Evolutionary conservation across 2,113 vertebrate species (phyloP).

Genomic region (Phyllostomus hastatus): DNA sequence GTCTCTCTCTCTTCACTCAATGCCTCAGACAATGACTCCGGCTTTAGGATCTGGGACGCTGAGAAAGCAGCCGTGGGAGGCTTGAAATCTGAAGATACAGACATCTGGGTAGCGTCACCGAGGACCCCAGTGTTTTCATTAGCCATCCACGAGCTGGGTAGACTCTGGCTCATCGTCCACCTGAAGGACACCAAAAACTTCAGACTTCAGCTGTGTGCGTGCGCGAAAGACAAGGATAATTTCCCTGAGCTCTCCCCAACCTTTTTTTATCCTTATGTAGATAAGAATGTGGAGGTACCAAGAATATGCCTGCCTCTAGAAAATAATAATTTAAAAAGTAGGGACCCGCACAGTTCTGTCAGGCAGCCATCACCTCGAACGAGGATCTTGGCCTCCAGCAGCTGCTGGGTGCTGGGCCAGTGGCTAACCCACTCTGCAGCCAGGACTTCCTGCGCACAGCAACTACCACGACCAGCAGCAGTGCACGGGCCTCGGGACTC

Average conservation of each 20-base stretch:
- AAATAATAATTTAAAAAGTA: not conserved
- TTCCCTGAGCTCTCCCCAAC: not conserved
- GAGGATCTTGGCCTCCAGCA: too few relatives aligned
- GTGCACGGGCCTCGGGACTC: too few relatives aligned
- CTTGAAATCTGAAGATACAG: not conserved
- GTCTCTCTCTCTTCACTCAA: rapidly evolving
- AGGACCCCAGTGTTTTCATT: not conserved
- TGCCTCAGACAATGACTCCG: rapidly evolving
- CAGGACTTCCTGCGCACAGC: too few relatives aligned
- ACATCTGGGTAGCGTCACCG: not conserved
- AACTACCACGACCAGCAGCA: too few relatives aligned
- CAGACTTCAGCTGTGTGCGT: not conserved
- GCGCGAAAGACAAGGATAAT: not conserved
- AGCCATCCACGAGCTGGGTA: not conserved
- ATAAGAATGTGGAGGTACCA: not conserved
- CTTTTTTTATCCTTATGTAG: not conserved
- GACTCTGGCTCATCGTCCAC: not conserved
- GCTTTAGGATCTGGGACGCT: rapidly evolving
- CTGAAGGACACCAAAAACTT: not conserved
- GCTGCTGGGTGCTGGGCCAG: too few relatives aligned
- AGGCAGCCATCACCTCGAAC: too few relatives aligned
- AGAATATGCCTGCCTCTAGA: not conserved
- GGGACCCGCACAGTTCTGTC: too few relatives aligned
- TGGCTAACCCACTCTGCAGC: too few relatives aligned
- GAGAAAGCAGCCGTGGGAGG: too few relatives aligned